Base-by-base conservation (phyloP, 2,797 vertebrate genomes). In the Orestias chungarensis region DNA sequence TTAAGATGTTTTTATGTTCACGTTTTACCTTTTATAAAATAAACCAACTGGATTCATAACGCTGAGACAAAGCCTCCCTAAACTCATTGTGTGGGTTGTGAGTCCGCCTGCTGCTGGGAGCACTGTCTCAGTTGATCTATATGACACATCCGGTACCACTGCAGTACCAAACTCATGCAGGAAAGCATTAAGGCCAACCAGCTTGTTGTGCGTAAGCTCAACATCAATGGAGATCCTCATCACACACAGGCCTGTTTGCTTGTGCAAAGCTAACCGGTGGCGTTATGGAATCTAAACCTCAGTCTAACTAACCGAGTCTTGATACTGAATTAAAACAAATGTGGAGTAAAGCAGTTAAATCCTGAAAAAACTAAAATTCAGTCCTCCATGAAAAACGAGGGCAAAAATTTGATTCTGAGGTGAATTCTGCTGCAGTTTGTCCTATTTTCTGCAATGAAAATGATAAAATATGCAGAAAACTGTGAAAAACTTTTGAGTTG, bases 51-150 rank as follows among this genome's bases (percentile, higher is more conserved):
- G n/a, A n/a, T n/a, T n/a, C n/a, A n/a, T n/a, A n/a, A n/a, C n/a
- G n/a, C n/a, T n/a, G 73, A 88, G 79, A 78, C 71, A 85, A 87
- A 90, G 84, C 82, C 68, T 76, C 43, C 46, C 75, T 92, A 93
- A 92, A 78, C 76, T 43, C 38, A 79, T 73, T 72, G 64, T 55
- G 68, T 49, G 42, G 49, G 55, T 49, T 74, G 72, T 59, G 67
- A 70, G 50, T 44, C 66, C 64, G 54, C 50, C 29, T 62, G 73
- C 61, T 76, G 44, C 64, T 80, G 55, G 71, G 68, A 64, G 68
- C 44, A 42, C 70, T 40, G 44, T 71, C 78, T 75, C 72, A 75
- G 42, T 11, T 27, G 75, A 38, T 44, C 70, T 75, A 80, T 62
- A 87, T 81, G 76, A 83, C 82, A 81, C 80, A 78, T 75, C 68